phyloP scores from a whole-genome alignment of 1,140 invertebrate genomes.

The Protaetia brevitarsis region DNA sequence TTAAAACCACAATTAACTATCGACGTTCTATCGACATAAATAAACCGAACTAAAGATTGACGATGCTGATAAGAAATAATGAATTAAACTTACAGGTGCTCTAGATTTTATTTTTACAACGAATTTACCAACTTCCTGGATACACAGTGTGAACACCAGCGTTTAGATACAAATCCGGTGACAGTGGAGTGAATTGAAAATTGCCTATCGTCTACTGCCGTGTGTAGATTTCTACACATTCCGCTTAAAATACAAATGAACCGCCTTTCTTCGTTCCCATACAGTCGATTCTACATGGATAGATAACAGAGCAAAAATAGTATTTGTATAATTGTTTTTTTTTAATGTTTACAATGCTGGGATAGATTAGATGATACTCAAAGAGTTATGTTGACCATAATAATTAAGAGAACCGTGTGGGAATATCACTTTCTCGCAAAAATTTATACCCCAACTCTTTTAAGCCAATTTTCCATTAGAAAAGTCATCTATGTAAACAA shows the following conservation, averaged over 20 bases:
- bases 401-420: too few species aligned
- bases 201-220: slow-evolving; percentile 39
- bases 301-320: too few species aligned
- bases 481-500: too few species aligned
- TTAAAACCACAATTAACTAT: slow-evolving; percentile 21
- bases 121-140: slow-evolving; percentile 40
- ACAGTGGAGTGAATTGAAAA: slow-evolving; percentile 26
- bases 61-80: slow-evolving; percentile 4
- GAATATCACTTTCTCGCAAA: too few species aligned
- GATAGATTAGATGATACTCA: too few species aligned
- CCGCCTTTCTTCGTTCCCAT: background rate
- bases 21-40: slow-evolving; percentile 2
- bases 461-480: too few species aligned
- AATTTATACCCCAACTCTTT: too few species aligned
- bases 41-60: slow-evolving; percentile 1
- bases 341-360: too few species aligned
- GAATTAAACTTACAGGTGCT: slow-evolving; percentile 38
- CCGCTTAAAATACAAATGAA: background rate
- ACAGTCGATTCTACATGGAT: background rate
- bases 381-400: too few species aligned
- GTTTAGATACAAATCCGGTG: slow-evolving; percentile 18
- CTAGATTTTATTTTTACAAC: slow-evolving; percentile 50
- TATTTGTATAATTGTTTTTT: too few species aligned
- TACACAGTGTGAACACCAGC: slow-evolving; percentile 31
- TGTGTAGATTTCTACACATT: slow-evolving; percentile 25